Base-by-base conservation (phyloP, 1,140 invertebrate genomes). In the Drosophila seguyi region DNA sequence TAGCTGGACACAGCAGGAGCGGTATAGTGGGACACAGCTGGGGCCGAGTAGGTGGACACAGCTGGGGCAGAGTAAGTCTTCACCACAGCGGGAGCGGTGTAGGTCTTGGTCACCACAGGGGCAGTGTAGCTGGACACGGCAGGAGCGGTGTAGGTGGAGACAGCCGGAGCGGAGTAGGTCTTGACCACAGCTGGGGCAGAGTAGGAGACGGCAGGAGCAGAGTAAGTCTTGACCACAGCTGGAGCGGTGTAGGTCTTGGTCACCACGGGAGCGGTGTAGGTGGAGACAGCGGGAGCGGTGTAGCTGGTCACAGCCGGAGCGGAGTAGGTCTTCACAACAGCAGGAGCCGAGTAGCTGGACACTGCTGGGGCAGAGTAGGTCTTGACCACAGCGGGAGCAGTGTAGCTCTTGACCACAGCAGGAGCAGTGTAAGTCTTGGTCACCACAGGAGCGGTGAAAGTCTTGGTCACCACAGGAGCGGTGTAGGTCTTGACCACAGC, bases 401-500 rank as follows among this genome's bases (percentile, higher is more conserved):
- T 41, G 60, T 62, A 56, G 44, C n/a, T n/a, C n/a, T n/a, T n/a
- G n/a, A 38, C 11, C 0, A 34, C 34, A 5, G 34, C 34, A 31
- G 60, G 63, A 34, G 75, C 61, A 1, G 58, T 18, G 58, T 60
- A 60, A 16, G 14, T 27, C 34, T 55, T 58, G 4, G 13, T 11
- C 6, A 65, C 67, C 41, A 36, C 56, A 2, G 61, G 65, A 18
- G 75, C 57, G 6, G 63, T 18, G 44, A 75, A 76, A 13, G 31
- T 1, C 10, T 18, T 27, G 36, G 52, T n/a, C 39, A 69, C 60
- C 31, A 63, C 79, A 3, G 83, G 71, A 16, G 78, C 83, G 27
- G 81, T 20, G 65, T 67, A 68, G 18, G 39, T 25, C 47, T 79
- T 65, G 1, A 8, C 7, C 34, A 38, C 36, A 16, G 31, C 27